Base-by-base conservation (phyloP, 1,140 invertebrate species). In the Gonioctena quinquepunctata region DNA sequence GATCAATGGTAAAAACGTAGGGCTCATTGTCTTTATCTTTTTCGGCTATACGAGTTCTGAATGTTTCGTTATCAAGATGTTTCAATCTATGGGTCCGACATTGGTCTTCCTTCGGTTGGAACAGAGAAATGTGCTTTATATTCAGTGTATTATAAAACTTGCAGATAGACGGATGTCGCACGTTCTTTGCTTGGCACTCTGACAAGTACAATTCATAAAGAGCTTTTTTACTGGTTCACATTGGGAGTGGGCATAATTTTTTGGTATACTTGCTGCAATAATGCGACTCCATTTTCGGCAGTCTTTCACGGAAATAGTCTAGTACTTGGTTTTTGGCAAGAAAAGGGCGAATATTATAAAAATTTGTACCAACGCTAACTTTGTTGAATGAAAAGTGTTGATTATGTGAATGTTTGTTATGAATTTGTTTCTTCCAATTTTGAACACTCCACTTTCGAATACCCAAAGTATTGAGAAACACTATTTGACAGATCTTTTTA, bases 21-120 rank as follows among this genome's bases (percentile, higher is more conserved):
- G 49, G 13, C 11, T 66, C 22, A n/a, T 25, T 50, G 49, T 26
- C 49, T 66, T 66, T 66, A 25, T 66, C 21, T 52, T 21, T 59
- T 11, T 33, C 42, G 7, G 8, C 3, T 19, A 52, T 66, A 42
- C n/a, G 11, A 42, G 33, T 42, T 13, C n/a, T n/a, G 4, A 42
- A 42, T 11, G 28, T 42, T 42, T 7, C 11, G 8, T 13, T 42
- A 42, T 42, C 28, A 42, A 42, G 28, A 42, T 42, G 11, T 42
- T 42, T n/a, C 28, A 13, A 42, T 13, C 28, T 42, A 42, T 42
- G 28, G 28, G 11, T 42, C 28, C n/a, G 8, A 13, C 1, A 42
- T 42, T 42, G 28, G 11, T 42, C 28, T 42, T 42, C n/a, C n/a
- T 42, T 42, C n/a, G 0, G 11, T 33, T 54, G 19, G 21, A 21